phyloP scores from a whole-genome alignment of 2,797 vertebrate genomes.

The Distichodus sexfasciatus region DNA sequence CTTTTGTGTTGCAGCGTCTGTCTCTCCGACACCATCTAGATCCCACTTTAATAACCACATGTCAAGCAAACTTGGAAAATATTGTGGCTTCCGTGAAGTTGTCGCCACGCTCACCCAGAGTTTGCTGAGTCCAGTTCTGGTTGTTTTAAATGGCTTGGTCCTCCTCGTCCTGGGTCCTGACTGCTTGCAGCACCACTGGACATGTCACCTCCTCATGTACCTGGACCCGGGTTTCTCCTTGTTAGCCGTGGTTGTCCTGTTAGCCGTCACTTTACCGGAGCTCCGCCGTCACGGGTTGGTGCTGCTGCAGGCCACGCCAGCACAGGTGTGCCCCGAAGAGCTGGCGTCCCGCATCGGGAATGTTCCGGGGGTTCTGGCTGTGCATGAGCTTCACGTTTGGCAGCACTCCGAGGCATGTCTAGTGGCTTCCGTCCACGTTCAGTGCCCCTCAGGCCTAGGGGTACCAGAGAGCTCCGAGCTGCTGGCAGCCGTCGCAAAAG shows the following conservation, averaged over 20 bases:
- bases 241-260: conserved; percentile 59
- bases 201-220: conserved; percentile 58
- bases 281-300: conserved; percentile 61
- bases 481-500: conserved; percentile 58
- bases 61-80: neutral
- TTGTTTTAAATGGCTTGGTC: conserved; percentile 61
- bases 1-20: too few relatives aligned
- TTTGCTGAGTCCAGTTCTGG: conserved; percentile 60
- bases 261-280: conserved; percentile 56
- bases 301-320: conserved; percentile 69
- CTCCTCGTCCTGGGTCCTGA: conserved; percentile 50
- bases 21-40: too few relatives aligned
- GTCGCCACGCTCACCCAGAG: conserved; percentile 41
- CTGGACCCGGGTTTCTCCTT: conserved; percentile 68
- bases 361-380: conserved; percentile 66
- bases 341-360: conserved; percentile 55
- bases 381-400: conserved; percentile 79
- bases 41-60: neutral
- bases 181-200: conserved; percentile 39
- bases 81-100: neutral
- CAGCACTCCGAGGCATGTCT: conserved; percentile 59
- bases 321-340: conserved; percentile 56
- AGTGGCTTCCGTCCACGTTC: conserved; percentile 75
- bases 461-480: conserved; percentile 57
- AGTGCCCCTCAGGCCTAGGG: conserved; percentile 50